Evolutionary conservation across 2,113 vertebrate species (phyloP).

Genomic region (Rhodinocichla rosea): DNA sequence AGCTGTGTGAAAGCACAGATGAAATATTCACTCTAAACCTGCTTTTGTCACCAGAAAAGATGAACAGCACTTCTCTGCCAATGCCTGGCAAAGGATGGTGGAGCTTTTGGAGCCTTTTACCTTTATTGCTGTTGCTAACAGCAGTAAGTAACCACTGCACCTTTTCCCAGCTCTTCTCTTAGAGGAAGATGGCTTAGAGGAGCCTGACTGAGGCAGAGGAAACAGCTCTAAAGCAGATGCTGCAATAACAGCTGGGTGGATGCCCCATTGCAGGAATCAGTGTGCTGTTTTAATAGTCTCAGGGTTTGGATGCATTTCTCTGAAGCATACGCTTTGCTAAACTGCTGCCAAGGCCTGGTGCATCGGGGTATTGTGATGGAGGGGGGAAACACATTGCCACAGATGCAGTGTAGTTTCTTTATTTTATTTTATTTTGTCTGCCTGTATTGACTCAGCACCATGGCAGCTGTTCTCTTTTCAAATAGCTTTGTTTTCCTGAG

Average conservation of each 20-base stretch:
- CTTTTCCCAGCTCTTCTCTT: background rate
- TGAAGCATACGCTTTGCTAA: background rate
- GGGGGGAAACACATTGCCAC: constrained; percentile 16
- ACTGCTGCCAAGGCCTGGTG: background rate
- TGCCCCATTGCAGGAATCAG: constrained; percentile 20
- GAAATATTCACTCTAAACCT: background rate
- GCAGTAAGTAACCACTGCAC: background rate
- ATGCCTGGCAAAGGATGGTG: background rate
- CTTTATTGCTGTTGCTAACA: background rate
- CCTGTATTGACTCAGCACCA: constrained; percentile 66
- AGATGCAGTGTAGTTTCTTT: constrained; percentile 31
- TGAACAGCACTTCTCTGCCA: background rate
- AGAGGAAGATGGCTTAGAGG: background rate
- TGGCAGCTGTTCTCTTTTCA: constrained; percentile 64
- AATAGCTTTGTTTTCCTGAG: constrained; percentile 65
- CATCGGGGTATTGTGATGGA: constrained; percentile 2
- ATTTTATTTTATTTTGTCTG: constrained; percentile 53
- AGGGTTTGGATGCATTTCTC: constrained; percentile 41
- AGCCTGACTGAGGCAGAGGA: background rate
- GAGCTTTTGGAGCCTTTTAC: background rate
- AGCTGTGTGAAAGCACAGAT: background rate
- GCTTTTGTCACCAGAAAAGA: background rate
- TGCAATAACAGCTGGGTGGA: background rate
- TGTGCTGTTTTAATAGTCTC: background rate
- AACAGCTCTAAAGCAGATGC: background rate